Base-by-base conservation (phyloP, 35 echinoderm and acorn worm species). In the Holothuria glaberrima region DNA sequence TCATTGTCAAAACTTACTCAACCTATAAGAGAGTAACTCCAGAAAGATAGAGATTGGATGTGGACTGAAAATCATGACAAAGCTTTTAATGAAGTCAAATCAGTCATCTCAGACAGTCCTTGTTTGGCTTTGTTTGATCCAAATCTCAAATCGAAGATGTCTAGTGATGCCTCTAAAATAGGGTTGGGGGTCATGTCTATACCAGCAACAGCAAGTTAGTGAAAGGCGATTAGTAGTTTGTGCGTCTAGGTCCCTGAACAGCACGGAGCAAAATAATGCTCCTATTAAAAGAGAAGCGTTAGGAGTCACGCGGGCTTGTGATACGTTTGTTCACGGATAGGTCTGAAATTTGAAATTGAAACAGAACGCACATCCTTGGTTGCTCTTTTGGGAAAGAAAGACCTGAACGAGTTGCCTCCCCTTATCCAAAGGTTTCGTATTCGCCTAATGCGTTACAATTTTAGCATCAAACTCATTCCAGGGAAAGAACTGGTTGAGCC, bases 361-460 rank as follows among this genome's bases (percentile, higher is more conserved):
- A 71, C n/a, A 30, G 86, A 86, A 57, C 82, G 87, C 59, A 94
- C 94, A 88, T 71, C 86, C 50, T 80, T 88, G 4, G 69, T 68
- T 87, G 34, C 58, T 94, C n/a, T n/a, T n/a, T n/a, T n/a, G n/a
- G n/a, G n/a, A n/a, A n/a, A n/a, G n/a, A n/a, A n/a, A n/a, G n/a
- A n/a, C n/a, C n/a, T n/a, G n/a, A 67, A 78, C 26, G 92, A 94
- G 26, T 46, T 91, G 4, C 92, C 92, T 9, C 30, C 80, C 21
- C 38, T 80, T 26, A 82, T 96, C 59, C 87, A 90, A 86, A 59
- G 94, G 36, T 90, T 93, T 46, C 28, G n/a, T n/a, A n/a, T n/a
- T n/a, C n/a, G n/a, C n/a, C n/a, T n/a, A n/a, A n/a, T n/a, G n/a
- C n/a, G n/a, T n/a, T n/a, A n/a, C n/a, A n/a, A n/a, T n/a, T n/a